These are phyloP conservation scores for Styela plicata DNA, from an alignment of 23 tunicate genomes.

Conservation along the genomic window DNA sequence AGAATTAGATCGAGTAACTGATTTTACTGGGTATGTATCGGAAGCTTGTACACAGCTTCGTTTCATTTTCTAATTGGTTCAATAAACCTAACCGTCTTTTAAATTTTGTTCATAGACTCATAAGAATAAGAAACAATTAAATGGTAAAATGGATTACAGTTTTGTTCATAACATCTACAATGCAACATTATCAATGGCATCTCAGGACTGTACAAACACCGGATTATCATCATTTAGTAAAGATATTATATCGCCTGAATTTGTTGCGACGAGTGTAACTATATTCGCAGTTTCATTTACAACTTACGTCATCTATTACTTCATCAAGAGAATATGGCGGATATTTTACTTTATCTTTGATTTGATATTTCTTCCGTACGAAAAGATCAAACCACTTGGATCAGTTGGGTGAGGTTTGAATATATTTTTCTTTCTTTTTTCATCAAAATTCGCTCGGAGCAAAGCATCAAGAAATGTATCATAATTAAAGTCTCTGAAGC, in stretches of 20 bases:
- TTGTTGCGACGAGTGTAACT: conserved; percentile 15
- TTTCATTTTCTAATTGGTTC: too few relatives aligned
- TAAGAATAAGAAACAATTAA: background rate
- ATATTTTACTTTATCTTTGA: background rate
- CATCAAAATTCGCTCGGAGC: too few relatives aligned
- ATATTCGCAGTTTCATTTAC: background rate
- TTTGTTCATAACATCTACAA: conserved; percentile 10
- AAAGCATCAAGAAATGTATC: too few relatives aligned
- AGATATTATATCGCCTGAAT: conserved; percentile 1
- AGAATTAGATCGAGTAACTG: too few relatives aligned
- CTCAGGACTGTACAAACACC: background rate
- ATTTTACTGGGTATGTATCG: too few relatives aligned
- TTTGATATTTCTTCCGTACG: conserved; percentile 38
- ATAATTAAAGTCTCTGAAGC: too few relatives aligned
- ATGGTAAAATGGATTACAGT: conserved; percentile 22
- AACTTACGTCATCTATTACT: background rate
- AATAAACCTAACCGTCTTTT: too few relatives aligned
- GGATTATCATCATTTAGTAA: background rate
- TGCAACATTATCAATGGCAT: conserved; percentile 7
- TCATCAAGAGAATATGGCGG: background rate
- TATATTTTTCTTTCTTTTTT: too few relatives aligned
- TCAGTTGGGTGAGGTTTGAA: conserved; percentile 53
- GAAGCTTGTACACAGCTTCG: too few relatives aligned
- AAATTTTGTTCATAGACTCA: background rate
- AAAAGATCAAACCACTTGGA: conserved; percentile 47